phyloP scores from a whole-genome alignment of 2,888 invertebrate species.

The Leptinotarsa haldemani region DNA sequence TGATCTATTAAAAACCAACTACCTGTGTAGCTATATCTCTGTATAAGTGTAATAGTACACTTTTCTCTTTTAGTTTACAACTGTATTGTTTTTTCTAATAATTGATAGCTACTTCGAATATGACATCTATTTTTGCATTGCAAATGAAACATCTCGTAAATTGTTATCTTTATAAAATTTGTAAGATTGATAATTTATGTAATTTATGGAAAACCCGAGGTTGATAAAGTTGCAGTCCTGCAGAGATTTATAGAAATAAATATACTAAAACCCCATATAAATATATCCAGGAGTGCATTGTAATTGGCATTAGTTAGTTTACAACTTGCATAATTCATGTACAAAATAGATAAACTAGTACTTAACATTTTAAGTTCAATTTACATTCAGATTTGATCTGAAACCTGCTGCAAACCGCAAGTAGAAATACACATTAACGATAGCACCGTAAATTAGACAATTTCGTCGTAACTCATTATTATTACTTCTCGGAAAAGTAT shows the following conservation, averaged over 20 bases:
- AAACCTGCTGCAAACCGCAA: not conserved
- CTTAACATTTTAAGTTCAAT: conserved; percentile 13
- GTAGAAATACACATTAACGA: not conserved
- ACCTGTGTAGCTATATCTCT: too few relatives aligned
- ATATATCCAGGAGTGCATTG: not conserved
- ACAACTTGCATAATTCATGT: conserved; percentile 1
- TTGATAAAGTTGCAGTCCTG: not conserved
- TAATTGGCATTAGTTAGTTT: not conserved
- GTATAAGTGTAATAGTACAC: too few relatives aligned
- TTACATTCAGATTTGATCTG: not conserved
- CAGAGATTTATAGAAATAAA: not conserved
- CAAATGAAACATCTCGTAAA: too few relatives aligned
- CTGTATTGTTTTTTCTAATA: too few relatives aligned
- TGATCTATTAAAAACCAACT: too few relatives aligned
- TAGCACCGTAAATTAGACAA: not conserved
- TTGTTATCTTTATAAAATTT: too few relatives aligned
- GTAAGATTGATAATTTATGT: too few relatives aligned
- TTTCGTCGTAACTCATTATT: not conserved
- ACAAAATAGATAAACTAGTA: not conserved
- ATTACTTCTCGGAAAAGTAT: too few relatives aligned
- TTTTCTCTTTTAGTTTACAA: too few relatives aligned
- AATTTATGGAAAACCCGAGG: too few relatives aligned
- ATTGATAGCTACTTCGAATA: too few relatives aligned
- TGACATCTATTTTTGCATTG: too few relatives aligned
- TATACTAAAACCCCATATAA: not conserved